phyloP scores from a whole-genome alignment of 2,888 invertebrate genomes.

The Caenorhabditis sp. region DNA sequence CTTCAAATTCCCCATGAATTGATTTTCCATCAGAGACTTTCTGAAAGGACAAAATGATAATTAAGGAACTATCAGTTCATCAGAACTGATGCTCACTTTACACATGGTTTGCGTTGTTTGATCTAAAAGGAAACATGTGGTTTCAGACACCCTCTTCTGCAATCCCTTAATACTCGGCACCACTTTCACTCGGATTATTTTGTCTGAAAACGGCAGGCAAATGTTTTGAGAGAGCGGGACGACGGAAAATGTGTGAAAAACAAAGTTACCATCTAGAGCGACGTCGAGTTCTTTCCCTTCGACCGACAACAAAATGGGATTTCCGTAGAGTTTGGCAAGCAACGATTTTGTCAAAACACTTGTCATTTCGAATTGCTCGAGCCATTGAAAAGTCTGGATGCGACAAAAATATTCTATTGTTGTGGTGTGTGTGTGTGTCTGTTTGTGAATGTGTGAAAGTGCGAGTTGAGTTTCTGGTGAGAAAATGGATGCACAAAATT shows the following conservation, averaged over 20 bases:
- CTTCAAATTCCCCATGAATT: neutral
- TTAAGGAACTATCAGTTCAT: no score
- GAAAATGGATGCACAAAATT: no score
- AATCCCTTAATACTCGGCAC: constrained; percentile 44
- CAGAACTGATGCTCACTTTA: constrained; percentile 18
- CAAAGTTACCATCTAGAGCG: constrained; percentile 34
- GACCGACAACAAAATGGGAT: constrained; percentile 52
- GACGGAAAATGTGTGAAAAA: neutral
- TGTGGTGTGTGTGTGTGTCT: neutral
- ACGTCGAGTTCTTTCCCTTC: constrained; percentile 48
- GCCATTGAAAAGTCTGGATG: constrained; percentile 47
- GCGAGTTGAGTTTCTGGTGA: neutral
- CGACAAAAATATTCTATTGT: neutral
- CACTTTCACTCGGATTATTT: constrained; percentile 46
- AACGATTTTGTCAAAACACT: constrained; percentile 37
- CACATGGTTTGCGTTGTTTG: constrained; percentile 26
- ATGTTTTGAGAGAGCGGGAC: neutral
- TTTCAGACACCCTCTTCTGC: constrained; percentile 31
- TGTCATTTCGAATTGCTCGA: constrained; percentile 40
- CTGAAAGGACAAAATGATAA: no score
- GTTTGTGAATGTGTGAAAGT: neutral
- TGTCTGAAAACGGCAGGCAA: constrained; percentile 27
- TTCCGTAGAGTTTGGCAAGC: constrained; percentile 22
- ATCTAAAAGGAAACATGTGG: constrained; percentile 53
- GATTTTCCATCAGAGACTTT: constrained; percentile 19